Conservation (phyloP, 2,888 invertebrate species). For the Volucella inanis region DNA sequence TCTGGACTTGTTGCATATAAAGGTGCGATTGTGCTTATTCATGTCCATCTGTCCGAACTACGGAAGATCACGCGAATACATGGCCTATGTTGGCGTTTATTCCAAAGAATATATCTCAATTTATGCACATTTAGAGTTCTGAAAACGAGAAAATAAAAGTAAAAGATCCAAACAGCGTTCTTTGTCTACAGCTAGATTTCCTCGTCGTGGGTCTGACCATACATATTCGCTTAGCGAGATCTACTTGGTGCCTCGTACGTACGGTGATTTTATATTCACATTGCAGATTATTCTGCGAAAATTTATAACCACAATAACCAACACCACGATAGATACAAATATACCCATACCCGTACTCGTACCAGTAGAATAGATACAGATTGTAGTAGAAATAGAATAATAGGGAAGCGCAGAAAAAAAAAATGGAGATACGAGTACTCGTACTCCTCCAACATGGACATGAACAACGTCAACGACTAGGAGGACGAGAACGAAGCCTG, state of each 20-base stretch:
- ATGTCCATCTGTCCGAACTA: conserved; percentile 60
- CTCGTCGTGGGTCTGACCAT: conserved; percentile 25
- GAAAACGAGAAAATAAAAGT: conserved; percentile 11
- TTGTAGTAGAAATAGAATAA: conserved; percentile 48
- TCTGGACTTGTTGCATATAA: conserved; percentile 15
- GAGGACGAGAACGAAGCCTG: conserved; percentile 43
- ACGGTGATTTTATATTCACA: conserved; percentile 67
- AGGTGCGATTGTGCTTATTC: conserved; percentile 42
- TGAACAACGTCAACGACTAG: conserved; percentile 11
- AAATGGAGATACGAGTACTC: background rate
- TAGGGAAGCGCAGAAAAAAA: conserved; percentile 1
- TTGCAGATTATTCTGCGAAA: conserved; percentile 73
- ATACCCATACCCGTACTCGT: no score
- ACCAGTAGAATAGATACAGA: conserved; percentile 3
- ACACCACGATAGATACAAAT: conserved; percentile 48
- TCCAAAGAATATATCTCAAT: conserved; percentile 68
- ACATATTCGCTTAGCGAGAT: conserved; percentile 13
- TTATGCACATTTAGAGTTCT: conserved; percentile 66
- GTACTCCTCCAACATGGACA: conserved; percentile 62
- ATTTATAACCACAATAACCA: conserved; percentile 72
- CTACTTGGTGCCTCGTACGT: conserved; percentile 15
- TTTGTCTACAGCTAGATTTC: background rate
- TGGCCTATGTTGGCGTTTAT: conserved; percentile 50
- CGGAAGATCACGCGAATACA: conserved; percentile 53
- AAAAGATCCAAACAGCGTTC: background rate